phyloP scores from a whole-genome alignment of 2,888 invertebrate species.

The Diadegma fenestrale region DNA sequence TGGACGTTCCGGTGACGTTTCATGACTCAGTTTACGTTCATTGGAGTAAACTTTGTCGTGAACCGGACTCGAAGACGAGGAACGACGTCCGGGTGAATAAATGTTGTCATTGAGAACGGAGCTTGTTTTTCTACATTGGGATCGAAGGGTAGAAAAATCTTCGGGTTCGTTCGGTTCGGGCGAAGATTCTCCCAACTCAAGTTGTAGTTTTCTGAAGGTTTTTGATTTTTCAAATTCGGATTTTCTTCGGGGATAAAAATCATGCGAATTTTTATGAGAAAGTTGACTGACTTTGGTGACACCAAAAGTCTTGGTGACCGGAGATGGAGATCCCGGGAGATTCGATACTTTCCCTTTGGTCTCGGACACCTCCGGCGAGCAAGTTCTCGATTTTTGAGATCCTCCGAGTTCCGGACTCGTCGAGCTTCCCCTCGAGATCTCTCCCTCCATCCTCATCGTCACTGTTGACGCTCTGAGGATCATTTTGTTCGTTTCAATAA shows the following conservation, averaged over 20 bases:
- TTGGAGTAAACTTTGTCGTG: slow-evolving; percentile 3
- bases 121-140: slow-evolving; percentile 34
- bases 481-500: slow-evolving; percentile 51
- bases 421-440: slow-evolving; percentile 49
- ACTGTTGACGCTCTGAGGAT: slow-evolving; percentile 64
- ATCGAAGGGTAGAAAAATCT: slow-evolving; percentile 13
- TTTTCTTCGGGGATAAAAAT: slow-evolving; percentile 66
- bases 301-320: slow-evolving; percentile 38
- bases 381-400: slow-evolving; percentile 39
- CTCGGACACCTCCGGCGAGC: slow-evolving; percentile 39
- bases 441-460: slow-evolving; percentile 60
- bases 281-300: slow-evolving; percentile 64
- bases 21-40: slow-evolving; percentile 7
- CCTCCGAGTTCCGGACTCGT: slow-evolving; percentile 46
- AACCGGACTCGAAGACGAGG: slow-evolving; percentile 50
- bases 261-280: slow-evolving; percentile 55
- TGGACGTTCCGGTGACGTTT: slow-evolving; percentile 33
- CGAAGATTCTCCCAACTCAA: slow-evolving; percentile 65
- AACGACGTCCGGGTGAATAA: slow-evolving; percentile 32
- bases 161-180: slow-evolving; percentile 62
- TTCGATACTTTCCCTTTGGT: slow-evolving; percentile 19
- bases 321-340: slow-evolving; percentile 6
- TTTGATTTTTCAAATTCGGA: slow-evolving; percentile 69
- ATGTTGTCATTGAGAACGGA: slow-evolving; percentile 44
- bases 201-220: slow-evolving; percentile 64